Percentiles rank a stretch among this genome's conserved stretches.
These are phyloP conservation scores for Drosophila phalerata DNA, from an alignment of 2,888 invertebrate species.

Conservation along the genomic window DNA sequence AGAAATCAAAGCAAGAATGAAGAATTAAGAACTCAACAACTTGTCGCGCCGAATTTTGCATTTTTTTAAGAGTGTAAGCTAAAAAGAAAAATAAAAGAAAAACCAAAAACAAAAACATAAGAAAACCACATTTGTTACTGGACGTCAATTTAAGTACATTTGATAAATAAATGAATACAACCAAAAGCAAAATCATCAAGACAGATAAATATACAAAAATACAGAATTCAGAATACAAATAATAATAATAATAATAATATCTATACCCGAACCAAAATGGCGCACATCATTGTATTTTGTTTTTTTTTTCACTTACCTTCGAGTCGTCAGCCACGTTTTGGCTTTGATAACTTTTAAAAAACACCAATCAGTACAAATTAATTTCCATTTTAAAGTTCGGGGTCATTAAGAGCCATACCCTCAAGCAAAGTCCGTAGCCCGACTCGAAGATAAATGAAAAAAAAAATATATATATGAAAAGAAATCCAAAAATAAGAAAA, in stretches of 20 bases:
- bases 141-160: slow-evolving; percentile 64
- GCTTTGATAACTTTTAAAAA: slow-evolving; percentile 56
- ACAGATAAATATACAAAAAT: slow-evolving; percentile 6
- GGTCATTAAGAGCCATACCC: slow-evolving; percentile 34
- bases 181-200: slow-evolving; percentile 20
- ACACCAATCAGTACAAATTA: slow-evolving; percentile 78
- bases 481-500: slow-evolving; percentile 4
- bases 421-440: slow-evolving; percentile 18
- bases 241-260: slow-evolving; percentile 23
- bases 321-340: slow-evolving; percentile 32
- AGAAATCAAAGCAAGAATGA: slow-evolving; percentile 24
- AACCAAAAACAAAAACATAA: slow-evolving; percentile 28
- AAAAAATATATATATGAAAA: not conserved
- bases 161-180: slow-evolving; percentile 41
- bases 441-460: slow-evolving; percentile 59
- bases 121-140: slow-evolving; percentile 67
- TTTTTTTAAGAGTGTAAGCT: slow-evolving; percentile 81
- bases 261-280: slow-evolving; percentile 42
- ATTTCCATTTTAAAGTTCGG: slow-evolving; percentile 75
- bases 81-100: too few species aligned
- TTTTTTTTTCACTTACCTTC: slow-evolving; percentile 58
- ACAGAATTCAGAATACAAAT: slow-evolving; percentile 13
- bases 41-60: slow-evolving; percentile 84
- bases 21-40: slow-evolving; percentile 36
- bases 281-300: slow-evolving; percentile 17